phyloP scores from a whole-genome alignment of 2,888 invertebrate genomes.

The Scaptomyza polygonia region DNA sequence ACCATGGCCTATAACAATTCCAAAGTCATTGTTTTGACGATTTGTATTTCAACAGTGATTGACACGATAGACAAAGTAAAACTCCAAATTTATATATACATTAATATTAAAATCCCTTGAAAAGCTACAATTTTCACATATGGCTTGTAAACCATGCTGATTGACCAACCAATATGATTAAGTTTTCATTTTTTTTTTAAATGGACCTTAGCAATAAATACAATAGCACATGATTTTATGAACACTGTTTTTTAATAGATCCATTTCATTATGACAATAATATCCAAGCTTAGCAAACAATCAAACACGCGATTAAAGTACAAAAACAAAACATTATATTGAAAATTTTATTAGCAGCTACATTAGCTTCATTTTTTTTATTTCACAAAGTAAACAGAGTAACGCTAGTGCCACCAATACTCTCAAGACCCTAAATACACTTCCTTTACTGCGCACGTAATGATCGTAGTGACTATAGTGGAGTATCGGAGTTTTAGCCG shows the following conservation, averaged over 20 bases:
- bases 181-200: neutral
- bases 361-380: neutral
- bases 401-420: neutral
- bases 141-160: neutral
- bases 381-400: neutral
- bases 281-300: neutral
- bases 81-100: conserved; percentile 18
- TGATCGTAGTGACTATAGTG: conserved; percentile 5
- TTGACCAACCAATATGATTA: neutral
- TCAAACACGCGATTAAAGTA: neutral
- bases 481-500: neutral
- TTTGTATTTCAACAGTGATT: conserved; percentile 47
- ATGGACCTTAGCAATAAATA: neutral
- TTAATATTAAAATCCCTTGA: neutral
- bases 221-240: neutral
- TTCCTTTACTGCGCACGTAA: neutral
- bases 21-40: conserved; percentile 56
- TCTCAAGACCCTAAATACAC: neutral
- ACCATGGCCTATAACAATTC: conserved; percentile 66
- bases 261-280: neutral
- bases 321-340: neutral
- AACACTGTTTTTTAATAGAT: neutral
- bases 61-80: conserved; percentile 44
- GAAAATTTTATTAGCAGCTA: neutral
- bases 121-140: neutral